Conservation (phyloP, 2,797 vertebrate species). For the Selene dorsalis region DNA sequence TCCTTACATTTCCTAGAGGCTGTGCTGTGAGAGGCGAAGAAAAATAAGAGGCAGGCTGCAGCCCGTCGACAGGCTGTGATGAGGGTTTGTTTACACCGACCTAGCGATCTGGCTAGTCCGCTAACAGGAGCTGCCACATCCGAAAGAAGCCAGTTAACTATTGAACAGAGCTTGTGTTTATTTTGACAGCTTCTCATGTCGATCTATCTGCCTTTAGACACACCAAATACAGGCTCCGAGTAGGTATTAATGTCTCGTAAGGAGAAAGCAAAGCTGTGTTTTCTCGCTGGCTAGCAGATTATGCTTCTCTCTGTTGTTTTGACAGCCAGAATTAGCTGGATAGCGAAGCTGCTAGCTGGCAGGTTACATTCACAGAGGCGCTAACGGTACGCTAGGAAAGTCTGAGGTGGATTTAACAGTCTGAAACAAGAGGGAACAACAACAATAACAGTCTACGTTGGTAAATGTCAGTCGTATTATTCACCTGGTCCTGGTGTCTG, state of each 20-base stretch:
- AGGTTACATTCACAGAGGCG: slow-evolving; percentile 44
- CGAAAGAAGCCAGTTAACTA: slow-evolving; percentile 66
- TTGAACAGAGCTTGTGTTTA: slow-evolving; percentile 15
- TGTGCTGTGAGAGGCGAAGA: slow-evolving; percentile 3
- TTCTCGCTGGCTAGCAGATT: slow-evolving; percentile 67
- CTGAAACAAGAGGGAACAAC: slow-evolving; percentile 53
- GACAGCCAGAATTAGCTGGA: slow-evolving; percentile 77
- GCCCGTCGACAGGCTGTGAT: slow-evolving; percentile 32
- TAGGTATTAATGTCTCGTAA: neutral
- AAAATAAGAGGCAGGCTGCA: slow-evolving; percentile 31
- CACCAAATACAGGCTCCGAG: neutral
- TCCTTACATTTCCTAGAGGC: neutral
- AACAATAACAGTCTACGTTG: neutral
- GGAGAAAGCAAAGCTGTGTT: slow-evolving; percentile 32
- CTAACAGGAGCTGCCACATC: slow-evolving; percentile 66
- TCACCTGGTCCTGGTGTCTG: slow-evolving; percentile 57
- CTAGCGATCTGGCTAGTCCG: slow-evolving; percentile 77
- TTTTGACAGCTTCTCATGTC: slow-evolving; percentile 65
- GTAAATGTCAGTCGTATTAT: neutral
- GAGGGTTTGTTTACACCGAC: slow-evolving; percentile 81
- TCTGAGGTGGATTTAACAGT: slow-evolving; percentile 46
- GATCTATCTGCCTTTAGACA: slow-evolving; percentile 7
- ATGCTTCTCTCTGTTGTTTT: slow-evolving; percentile 73
- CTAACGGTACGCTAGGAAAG: slow-evolving; percentile 53
- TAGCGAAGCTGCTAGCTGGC: slow-evolving; percentile 75